These are phyloP conservation scores for Athalia rosae DNA, from an alignment of 2,888 invertebrate species.

Conservation along the genomic window DNA sequence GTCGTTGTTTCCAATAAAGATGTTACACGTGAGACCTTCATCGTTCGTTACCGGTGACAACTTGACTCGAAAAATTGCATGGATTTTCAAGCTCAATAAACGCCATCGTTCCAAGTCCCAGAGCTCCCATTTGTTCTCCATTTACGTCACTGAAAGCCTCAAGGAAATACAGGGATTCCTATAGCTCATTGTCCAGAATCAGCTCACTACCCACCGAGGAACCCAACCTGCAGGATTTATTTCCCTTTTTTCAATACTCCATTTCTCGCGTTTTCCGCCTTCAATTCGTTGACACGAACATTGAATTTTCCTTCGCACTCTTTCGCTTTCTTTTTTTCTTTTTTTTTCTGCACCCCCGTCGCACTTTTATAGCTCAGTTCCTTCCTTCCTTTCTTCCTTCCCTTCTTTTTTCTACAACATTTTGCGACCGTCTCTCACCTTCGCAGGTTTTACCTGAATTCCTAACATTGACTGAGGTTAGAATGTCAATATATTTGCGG, in stretches of 20 bases:
- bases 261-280: not conserved
- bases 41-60: constrained; percentile 38
- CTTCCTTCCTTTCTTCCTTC: too few relatives aligned
- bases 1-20: constrained; percentile 24
- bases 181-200: too few relatives aligned
- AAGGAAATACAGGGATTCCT: too few relatives aligned
- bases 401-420: too few relatives aligned
- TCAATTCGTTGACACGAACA: constrained; percentile 10
- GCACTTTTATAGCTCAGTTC: not conserved
- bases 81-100: not conserved
- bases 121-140: constrained; percentile 24
- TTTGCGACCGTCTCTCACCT: not conserved
- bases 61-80: constrained; percentile 24
- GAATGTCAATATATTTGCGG: constrained; percentile 43
- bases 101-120: not conserved
- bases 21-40: constrained; percentile 37
- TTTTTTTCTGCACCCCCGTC: not conserved
- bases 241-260: too few relatives aligned
- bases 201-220: too few relatives aligned
- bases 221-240: too few relatives aligned
- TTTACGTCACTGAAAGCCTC: not conserved
- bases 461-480: constrained; percentile 20
- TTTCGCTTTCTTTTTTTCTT: not conserved
- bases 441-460: not conserved
- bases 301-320: constrained; percentile 16